phyloP scores from a whole-genome alignment of 64 coral and sea anemone genomes.

The Orbicella faveolata region DNA sequence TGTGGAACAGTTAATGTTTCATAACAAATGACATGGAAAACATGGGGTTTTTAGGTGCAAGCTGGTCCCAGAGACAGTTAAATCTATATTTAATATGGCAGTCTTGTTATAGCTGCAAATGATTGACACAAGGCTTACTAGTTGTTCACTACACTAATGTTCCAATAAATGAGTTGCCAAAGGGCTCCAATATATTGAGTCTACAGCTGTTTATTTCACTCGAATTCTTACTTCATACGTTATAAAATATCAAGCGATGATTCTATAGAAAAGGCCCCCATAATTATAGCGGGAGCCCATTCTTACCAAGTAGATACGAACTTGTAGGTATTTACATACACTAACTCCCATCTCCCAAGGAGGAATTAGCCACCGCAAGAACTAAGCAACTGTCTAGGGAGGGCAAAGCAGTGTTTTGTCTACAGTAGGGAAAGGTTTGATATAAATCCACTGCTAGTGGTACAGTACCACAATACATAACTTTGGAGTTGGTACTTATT shows the following conservation, averaged over 20 bases:
- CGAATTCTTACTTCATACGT: not conserved
- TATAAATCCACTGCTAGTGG: too few species aligned
- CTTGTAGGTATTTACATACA: conserved; percentile 30
- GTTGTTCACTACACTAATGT: not conserved
- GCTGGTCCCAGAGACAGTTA: too few species aligned
- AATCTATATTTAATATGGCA: too few species aligned
- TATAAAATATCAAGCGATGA: not conserved
- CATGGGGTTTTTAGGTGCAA: too few species aligned
- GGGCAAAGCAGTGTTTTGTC: too few species aligned
- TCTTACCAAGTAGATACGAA: conserved; percentile 41
- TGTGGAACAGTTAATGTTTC: not conserved
- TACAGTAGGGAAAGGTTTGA: not conserved
- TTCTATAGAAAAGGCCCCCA: not conserved
- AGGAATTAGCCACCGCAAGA: too few species aligned
- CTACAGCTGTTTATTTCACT: not conserved
- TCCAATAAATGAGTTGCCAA: not conserved
- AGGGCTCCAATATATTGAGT: not conserved
- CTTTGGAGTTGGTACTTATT: not conserved
- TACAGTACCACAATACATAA: conserved; percentile 1
- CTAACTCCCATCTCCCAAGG: not conserved
- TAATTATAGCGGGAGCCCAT: not conserved
- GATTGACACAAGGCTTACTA: too few species aligned
- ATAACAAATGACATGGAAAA: too few species aligned
- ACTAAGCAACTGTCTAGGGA: too few species aligned
- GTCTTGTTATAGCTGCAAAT: too few species aligned